Evolutionary conservation across 1,140 invertebrate species (phyloP).

Genomic region (Latrodectus geometricus): DNA sequence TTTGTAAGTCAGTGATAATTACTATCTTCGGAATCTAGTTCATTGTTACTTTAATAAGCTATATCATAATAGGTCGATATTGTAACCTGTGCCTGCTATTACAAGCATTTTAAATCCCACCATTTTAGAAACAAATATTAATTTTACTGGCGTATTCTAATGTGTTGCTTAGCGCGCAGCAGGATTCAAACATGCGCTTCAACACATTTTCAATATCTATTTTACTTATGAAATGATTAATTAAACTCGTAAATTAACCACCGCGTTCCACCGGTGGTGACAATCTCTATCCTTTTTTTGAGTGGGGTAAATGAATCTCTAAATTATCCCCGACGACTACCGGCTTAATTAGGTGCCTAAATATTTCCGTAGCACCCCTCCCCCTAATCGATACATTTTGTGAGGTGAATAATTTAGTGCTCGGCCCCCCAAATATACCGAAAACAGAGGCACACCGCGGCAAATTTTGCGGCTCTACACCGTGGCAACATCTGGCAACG

Average conservation of each 20-base stretch:
- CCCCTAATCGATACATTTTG: background rate
- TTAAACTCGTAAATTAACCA: background rate
- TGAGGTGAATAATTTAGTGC: conserved; percentile 36
- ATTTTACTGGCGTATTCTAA: too few species aligned
- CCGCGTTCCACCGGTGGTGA: background rate
- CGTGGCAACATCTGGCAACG: conserved; percentile 53
- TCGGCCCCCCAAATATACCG: conserved; percentile 5
- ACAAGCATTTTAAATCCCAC: too few species aligned
- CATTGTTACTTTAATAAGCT: too few species aligned
- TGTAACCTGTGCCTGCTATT: too few species aligned
- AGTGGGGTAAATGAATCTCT: background rate
- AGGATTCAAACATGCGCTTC: too few species aligned
- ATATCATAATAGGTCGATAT: too few species aligned
- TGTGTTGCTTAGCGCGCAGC: too few species aligned
- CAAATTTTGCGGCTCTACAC: conserved; percentile 47
- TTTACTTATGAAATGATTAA: background rate
- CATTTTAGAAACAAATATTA: too few species aligned
- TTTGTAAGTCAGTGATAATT: too few species aligned
- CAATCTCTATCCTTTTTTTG: background rate
- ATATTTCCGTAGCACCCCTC: background rate
- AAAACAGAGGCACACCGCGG: conserved; percentile 17
- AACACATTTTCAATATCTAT: background rate
- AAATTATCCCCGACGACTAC: background rate
- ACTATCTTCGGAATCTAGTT: too few species aligned
- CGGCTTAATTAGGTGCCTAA: background rate